Evolutionary conservation across 2,113 vertebrate species (phyloP), one percentile per base, ranked within the genome.

Genomic region (Nothocercus julius): DNA sequence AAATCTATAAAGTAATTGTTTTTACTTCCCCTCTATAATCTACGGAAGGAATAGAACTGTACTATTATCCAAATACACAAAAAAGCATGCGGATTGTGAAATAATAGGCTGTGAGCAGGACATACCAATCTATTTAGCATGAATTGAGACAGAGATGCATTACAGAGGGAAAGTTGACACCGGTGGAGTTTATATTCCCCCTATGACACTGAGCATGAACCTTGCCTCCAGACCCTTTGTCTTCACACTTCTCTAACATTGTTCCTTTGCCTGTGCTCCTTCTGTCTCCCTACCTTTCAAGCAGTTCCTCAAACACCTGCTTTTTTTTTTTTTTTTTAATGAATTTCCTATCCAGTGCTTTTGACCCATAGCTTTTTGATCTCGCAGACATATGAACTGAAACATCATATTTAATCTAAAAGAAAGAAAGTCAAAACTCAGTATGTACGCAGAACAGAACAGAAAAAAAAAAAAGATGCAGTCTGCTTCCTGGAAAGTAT

Each of bases 211-310:
- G 85, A 90, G 82, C 82, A 73, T 19, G 20, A 94, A 95, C 95
- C 80, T 94, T 95, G 83, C 88, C 85, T 95, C 85, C 69, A 88
- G 90, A 92, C 77, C 85, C 69, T 96, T 96, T 95, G 79, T 96
- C 93, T 97, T 96, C 95, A 95, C 93, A 96, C 94, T 95, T 96
- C 82, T 92, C 86, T 86, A 93, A 95, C 83, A 93, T 87, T 88
- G 80, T 72, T 92, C 62, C 83, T 89, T 95, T 96, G 90, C 82
- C 40, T 66, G 9, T 58, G 83, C 73, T 96, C 77, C 62, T 96
- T 95, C 90, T 93, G 88, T 91, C 62, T 93, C 58, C 88, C 69
- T 1, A 4, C 88, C 86, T 94, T 95, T 94, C 94, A 97, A 87
- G 90, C 58, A 36, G 47, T 66, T 95, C 53, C 62, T 94, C 83